Base-by-base conservation (phyloP, 2,113 vertebrate genomes). In the Datnioides undecimradiatus region DNA sequence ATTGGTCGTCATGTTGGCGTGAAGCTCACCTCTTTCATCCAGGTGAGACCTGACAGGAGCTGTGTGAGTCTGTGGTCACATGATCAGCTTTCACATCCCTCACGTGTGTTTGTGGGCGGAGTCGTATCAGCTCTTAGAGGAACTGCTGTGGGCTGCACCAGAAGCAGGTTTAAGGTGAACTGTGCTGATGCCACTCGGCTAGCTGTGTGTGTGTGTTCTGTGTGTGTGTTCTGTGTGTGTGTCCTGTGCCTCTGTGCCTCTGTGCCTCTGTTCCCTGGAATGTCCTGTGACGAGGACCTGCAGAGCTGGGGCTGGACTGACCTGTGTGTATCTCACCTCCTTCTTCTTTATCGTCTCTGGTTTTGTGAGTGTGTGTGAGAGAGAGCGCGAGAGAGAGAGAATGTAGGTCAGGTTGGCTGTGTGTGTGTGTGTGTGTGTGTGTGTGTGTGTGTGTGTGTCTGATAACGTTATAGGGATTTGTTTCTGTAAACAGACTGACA, bases 251-350 rank as follows among this genome's bases (percentile, higher is more conserved):
- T 69, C 55, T 25, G 62, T 43, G 66, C 74, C 80, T 73, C 48
- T 57, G 54, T 59, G 16, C 73, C 48, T 51, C 38, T 62, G 51
- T 38, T 27, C 25, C 51, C 43, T 69, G 79, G 70, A 31, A 94
- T 94, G 10, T 65, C 25, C 29, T 41, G 40, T 75, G 92, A 92
- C 9, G 90, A 93, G 55, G 89, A 82, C 54, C 86, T 94, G 82
- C 91, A 91, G 80, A 93, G 93, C 85, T 94, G 93, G 93, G 94
- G 93, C 60, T 95, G 93, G 93, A 93, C 86, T 9, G 79, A 89
- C 65, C 91, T 93, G 93, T 95, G 92, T 88, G 94, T 94, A 91
- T 86, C 38, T 38, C 58, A 17, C 71, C n/a, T 11, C n/a, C 23
- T 58, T 36, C 23, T 33, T 16, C 54, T 59, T 38, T 21, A n/a